Conservation (phyloP, 2,888 invertebrate genomes). For the Dermolepida albohirtum region DNA sequence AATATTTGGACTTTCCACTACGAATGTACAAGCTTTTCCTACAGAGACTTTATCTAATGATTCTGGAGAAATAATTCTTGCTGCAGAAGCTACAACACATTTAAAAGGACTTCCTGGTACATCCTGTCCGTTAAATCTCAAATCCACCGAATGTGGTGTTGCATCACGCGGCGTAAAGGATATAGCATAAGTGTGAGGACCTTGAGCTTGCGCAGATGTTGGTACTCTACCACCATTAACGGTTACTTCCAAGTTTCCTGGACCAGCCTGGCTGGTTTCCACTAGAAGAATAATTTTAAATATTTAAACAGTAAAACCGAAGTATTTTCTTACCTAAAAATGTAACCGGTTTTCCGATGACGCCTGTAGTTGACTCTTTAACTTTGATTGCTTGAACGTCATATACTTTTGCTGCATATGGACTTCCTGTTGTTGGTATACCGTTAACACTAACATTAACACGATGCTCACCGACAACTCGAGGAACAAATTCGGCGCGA, state of each 20-base stretch:
- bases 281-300: conserved; percentile 68
- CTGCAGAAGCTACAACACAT: conserved; percentile 83
- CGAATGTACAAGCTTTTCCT: conserved; percentile 84
- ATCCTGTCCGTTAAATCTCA: conserved; percentile 95
- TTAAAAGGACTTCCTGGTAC: conserved; percentile 92
- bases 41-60: conserved; percentile 92
- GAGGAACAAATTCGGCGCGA: conserved; percentile 91
- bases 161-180: conserved; percentile 96
- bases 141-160: conserved; percentile 91
- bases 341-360: conserved; percentile 90
- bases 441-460: conserved; percentile 88
- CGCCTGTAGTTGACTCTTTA: conserved; percentile 88
- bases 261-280: conserved; percentile 98
- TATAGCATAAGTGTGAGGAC: conserved; percentile 95
- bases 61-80: conserved; percentile 86
- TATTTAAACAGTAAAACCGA: background rate
- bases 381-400: conserved; percentile 95
- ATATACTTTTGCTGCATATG: conserved; percentile 95
- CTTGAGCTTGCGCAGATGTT: conserved; percentile 95
- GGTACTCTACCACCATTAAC: conserved; percentile 98
- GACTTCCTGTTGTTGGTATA: conserved; percentile 88
- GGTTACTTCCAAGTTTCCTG: conserved; percentile 97
- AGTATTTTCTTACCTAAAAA: conserved; percentile 76
- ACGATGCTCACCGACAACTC: conserved; percentile 91
- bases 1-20: conserved; percentile 86